Base-by-base conservation (phyloP, 2,797 vertebrate species). In the Otolemur crassicaudatus region DNA sequence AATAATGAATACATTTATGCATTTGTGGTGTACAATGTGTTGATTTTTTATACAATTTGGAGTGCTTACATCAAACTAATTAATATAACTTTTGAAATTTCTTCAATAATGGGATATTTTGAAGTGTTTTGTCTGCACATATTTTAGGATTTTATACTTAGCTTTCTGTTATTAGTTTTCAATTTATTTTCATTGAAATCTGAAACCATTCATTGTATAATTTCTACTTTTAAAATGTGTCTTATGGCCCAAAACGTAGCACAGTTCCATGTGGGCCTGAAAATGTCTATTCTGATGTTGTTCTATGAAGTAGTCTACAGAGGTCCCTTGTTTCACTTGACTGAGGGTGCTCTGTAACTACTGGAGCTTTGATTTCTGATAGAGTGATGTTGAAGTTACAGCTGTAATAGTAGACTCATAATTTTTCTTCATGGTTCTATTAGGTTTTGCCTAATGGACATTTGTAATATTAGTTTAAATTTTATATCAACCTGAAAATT, bases 401-500 rank as follows among this genome's bases (percentile, higher is more conserved):
- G 10, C 29, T 10, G 6, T 73, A 14, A 10, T 53, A 67, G 34
- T 67, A 23, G 5, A 58, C 29, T 20, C 8, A 20, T 69, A 22
- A 86, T 27, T 69, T 77, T 0, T 77, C 3, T 0, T 70, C 29
- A 60, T 3, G 7, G 4, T 72, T 46, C 31, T 86, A 61, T 40
- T 37, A 82, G 29, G 69, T 86, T 85, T 43, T 56, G 13, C 34
- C 22, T 46, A 17, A 34, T 27, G 2, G 7, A 77, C 29, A 34
- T 46, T 7, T 69, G 22, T 85, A 29, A 19, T 58, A 37, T 27
- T 19, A 77, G 14, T 49, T 23, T 80, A 37, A 31, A 14, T 16
- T 46, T 73, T 77, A 34, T 83, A 67, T 43, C 29, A 90, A 82
- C 1, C 12, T 93, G 22, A 87, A 90, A 94, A 43, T 82, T 96